Base-by-base conservation (phyloP, 2,113 vertebrate genomes). In the Eurystomus gularis region DNA sequence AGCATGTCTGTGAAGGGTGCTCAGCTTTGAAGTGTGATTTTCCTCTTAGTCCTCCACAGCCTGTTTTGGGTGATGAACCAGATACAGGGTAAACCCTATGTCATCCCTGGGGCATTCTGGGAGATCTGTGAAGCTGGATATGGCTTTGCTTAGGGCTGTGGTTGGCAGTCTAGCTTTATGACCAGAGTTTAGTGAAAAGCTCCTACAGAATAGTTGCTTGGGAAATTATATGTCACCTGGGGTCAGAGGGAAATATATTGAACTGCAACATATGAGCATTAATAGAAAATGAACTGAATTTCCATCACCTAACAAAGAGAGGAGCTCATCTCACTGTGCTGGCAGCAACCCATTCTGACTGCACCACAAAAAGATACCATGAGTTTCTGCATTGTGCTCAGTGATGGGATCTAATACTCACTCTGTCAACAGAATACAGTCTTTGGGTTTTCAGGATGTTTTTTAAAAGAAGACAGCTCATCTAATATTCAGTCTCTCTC, bases 11-110 rank as follows among this genome's bases (percentile, higher is more conserved):
- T 72, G 62, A 77, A 82, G 66, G 71, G 26, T 90, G 46, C 49
- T 76, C 82, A 52, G 18, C 76, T 95, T 90, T 91, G 91, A 95
- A 94, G 77, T 35, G 37, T 1, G 2, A 33, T 62, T n/a, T 83
- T 83, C 31, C 51, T 88, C 72, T 75, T 73, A 81, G 81, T 78
- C 60, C 76, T 24, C 5, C 17, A 7, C 46, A 82, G 64, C 39
- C 55, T 78, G 42, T 78, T 92, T 64, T 86, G 76, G 46, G 60
- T 90, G 68, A 66, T 73, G 37, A 66, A 81, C 40, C 24, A 93
- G 68, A 69, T 85, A 86, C 29, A 72, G 48, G 24, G 14, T 79
- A 88, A 94, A 57, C 33, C 49, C 52, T 39, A 0, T 65, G 54
- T 90, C 72, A 57, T 77, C 68, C 55, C 13, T 62, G 46, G 80